Base-by-base conservation (phyloP, 2,797 vertebrate genomes). In the Rhynchonycteris naso region DNA sequence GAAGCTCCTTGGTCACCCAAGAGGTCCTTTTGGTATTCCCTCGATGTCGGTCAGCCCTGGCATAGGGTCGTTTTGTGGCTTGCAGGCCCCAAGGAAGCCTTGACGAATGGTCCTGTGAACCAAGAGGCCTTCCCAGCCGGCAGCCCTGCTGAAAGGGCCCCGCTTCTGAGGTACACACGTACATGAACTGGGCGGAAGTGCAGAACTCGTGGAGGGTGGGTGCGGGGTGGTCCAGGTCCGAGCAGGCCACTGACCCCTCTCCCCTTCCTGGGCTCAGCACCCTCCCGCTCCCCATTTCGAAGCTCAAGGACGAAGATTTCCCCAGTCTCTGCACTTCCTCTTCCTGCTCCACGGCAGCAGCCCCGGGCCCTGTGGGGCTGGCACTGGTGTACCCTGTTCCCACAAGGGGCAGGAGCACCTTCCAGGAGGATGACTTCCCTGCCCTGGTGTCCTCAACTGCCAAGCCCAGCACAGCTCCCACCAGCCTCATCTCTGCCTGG, bases 391-490 rank as follows among this genome's bases (percentile, higher is more conserved):
- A 99, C 84, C 97, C 98, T 0, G 97, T 97, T 0, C 98, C 99
- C 1, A 87, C 98, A 4, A 98, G 97, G 94, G 99, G 98, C 96
- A 95, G 96, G 0, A 98, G 98, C 0, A 98, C 99, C 63, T 99
- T 99, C 97, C 99, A 99, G 19, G 99, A 99, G 63, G 99, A 99
- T 56, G 99, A 99, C 96, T 99, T 99, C 92, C 99, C 99, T 0
- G 99, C 99, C n/a, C 98, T 99, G 1, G 99, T 99, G 74, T 99
- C 99, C 92, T 99, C 98, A 76, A 98, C 98, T 38, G 38, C 69
- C 72, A 99, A 97, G 82, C 98, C 98, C 19, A 96, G 93, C 93
- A 99, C 98, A 84, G 96, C 98, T 1, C 72, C 99, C 2, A 97
- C 98, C 0, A 98, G 98, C 88, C 96, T 99, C 61, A 98, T 97